Base-by-base conservation (phyloP, 2,113 vertebrate species). In the Stegastes partitus region DNA sequence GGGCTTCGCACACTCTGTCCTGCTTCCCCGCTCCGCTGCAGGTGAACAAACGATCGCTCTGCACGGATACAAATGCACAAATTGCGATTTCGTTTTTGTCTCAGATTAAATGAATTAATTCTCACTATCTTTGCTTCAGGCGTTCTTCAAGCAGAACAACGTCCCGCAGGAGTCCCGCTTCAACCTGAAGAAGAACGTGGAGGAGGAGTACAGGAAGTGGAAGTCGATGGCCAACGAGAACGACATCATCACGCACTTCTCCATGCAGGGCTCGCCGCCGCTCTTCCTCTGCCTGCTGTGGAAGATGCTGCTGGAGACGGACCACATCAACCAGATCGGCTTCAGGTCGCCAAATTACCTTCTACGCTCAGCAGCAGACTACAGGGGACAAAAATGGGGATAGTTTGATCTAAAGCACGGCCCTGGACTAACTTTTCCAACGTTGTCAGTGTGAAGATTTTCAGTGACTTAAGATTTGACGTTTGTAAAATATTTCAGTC, bases 141-240 rank as follows among this genome's bases (percentile, higher is more conserved):
- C 97, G 0, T 99, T 99, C 92, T 99, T 99, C 93, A 97, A 98
- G 89, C 98, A 99, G 94, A 99, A 99, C 92, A 99, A 98, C 0
- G 98, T 99, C 21, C 97, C 98, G 59, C 98, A 99, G 89, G 98
- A 99, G 93, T 98, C 97, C 50, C 96, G 98, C 39, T 99, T 99
- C 89, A 99, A 99, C 92, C 91, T 99, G 89, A 99, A 99, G 92
- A 99, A 99, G 92, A 99, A 99, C 1, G 98, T 99, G 57, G 98
- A 99, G 82, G 98, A 99, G 74, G 98, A 99, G 67, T 99, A 99
- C 85, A 94, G 98, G 16, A 99, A 99, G 91, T 99, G 98, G 98
- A 99, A 99, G 88, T 99, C 98, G 0, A 99, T 99, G 98, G 96
- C 95, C 68, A 98, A 95, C 5, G 98, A 99, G 94, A 98, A 96